Conservation (phyloP, 2,888 invertebrate species). For the Drosophila eohydei region DNA sequence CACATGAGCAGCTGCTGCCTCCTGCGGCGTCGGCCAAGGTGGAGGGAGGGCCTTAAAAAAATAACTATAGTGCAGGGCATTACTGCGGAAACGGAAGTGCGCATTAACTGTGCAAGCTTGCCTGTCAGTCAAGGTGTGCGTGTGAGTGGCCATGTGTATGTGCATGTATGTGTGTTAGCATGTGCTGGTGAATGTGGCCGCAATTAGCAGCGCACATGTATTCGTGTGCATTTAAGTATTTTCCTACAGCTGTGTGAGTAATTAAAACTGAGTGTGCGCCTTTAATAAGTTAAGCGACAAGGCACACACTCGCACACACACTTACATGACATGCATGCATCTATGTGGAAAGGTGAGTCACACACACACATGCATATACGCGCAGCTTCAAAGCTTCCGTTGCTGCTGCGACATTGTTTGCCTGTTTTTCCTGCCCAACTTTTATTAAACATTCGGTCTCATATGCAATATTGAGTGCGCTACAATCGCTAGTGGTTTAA, state of each 20-base stretch:
- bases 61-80: slow-evolving; percentile 68
- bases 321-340: slow-evolving; percentile 14
- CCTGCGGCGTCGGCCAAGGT: slow-evolving; percentile 15
- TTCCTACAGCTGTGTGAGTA: slow-evolving; percentile 67
- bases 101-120: slow-evolving; percentile 70
- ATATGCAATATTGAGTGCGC: slow-evolving; percentile 35
- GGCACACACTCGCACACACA: slow-evolving; percentile 21
- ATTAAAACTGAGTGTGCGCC: slow-evolving; percentile 74
- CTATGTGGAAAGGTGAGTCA: slow-evolving; percentile 10
- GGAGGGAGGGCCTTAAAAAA: slow-evolving; percentile 57
- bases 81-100: slow-evolving; percentile 79
- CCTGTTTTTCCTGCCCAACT: slow-evolving; percentile 37
- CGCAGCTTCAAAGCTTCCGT: slow-evolving; percentile 31
- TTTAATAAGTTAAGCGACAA: slow-evolving; percentile 74
- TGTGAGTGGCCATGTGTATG: slow-evolving; percentile 7
- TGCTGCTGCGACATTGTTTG: slow-evolving; percentile 49
- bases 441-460: slow-evolving; percentile 20
- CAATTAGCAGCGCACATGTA: slow-evolving; percentile 66
- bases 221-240: slow-evolving; percentile 49
- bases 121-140: slow-evolving; percentile 28
- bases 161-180: slow-evolving; percentile 13
- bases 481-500: slow-evolving; percentile 12
- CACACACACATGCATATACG: slow-evolving; percentile 12
- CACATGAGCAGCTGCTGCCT: slow-evolving; percentile 10
- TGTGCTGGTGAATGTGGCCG: slow-evolving; percentile 40